A percentile compares a stretch with the other conserved stretches of the same genome.
Evolutionary conservation across 92 coral and sea anemone genomes (phyloP).

Genomic region (Pocillopora grandis): DNA sequence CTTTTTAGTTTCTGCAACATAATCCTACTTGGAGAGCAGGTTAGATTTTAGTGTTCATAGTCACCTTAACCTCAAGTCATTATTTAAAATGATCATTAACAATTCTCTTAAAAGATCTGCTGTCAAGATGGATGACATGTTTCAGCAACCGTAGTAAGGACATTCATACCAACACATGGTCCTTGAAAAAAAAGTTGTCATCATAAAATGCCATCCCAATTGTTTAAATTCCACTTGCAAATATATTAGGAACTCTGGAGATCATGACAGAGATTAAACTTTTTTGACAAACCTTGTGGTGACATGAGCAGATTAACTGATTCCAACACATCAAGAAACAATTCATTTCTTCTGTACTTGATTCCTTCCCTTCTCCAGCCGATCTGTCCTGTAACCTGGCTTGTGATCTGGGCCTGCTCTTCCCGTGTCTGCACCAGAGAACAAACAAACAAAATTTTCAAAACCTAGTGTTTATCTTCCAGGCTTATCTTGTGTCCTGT

Average conservation of each 20-base stretch:
- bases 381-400: conserved; percentile 99
- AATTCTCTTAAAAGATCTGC: neutral
- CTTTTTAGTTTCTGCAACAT: too few relatives aligned
- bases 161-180: conserved; percentile 26
- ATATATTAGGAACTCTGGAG: neutral
- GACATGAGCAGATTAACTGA: conserved; percentile 99
- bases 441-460: neutral
- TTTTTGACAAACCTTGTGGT: conserved; percentile 82
- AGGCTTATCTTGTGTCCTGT: too few relatives aligned
- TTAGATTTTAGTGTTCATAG: too few relatives aligned
- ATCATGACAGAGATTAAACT: neutral
- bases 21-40: too few relatives aligned
- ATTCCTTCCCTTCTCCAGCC: conserved; percentile 99
- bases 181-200: conserved; percentile 22
- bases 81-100: neutral
- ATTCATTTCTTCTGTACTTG: conserved; percentile 96
- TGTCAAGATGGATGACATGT: neutral
- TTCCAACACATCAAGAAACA: conserved; percentile 96
- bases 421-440: conserved; percentile 74
- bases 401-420: conserved; percentile 98
- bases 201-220: conserved; percentile 22
- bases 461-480: neutral
- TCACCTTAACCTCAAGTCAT: neutral
- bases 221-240: too few relatives aligned
- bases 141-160: conserved; percentile 45